Base-by-base conservation (phyloP, 2,113 vertebrate species). In the Indri indri region DNA sequence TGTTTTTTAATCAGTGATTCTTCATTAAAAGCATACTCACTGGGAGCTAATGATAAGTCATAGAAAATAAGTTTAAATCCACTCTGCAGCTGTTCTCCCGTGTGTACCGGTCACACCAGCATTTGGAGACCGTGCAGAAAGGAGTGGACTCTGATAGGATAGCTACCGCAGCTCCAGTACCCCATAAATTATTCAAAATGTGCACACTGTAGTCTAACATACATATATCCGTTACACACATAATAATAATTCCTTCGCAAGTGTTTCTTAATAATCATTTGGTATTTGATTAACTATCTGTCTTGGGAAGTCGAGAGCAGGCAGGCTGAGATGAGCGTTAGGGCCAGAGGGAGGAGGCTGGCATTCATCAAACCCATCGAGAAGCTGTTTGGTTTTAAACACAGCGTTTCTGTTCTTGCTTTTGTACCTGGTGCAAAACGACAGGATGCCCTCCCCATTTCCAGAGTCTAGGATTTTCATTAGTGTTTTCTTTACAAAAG, bases 221-320 rank as follows among this genome's bases (percentile, higher is more conserved):
- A 66, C 94, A 54, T 22, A 5, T 88, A 57, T 91, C 96, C 59
- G 47, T 47, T 95, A 61, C n/a, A 32, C 88, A 30, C 32, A 12
- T 47, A 79, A 71, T 84, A 96, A 93, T 92, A 70, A 66, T 73
- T 87, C 47, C 68, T 94, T 94, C 84, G 42, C 95, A 70, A 71
- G 50, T 74, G 34, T 97, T 97, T 96, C 86, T 87, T 87, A 93
- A 82, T 96, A 97, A 92, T 90, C 91, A 93, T 90, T 93, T 94
- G 88, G 40, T 84, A 88, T 97, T 98, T 97, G 80, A 94, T 82
- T 97, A 91, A 94, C 34, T 94, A 12, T 98, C 95, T 87, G 85
- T 97, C 96, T 93, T 88, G 20, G 95, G 86, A 94, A 66, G 65
- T 57, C 2, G 20, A 42, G 34, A 20, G 37, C 27, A 17, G 65